A percentile compares a stretch with the other conserved stretches of the same genome.
phyloP scores from a whole-genome alignment of 2,797 vertebrate genomes.

The Tapera naevia region DNA sequence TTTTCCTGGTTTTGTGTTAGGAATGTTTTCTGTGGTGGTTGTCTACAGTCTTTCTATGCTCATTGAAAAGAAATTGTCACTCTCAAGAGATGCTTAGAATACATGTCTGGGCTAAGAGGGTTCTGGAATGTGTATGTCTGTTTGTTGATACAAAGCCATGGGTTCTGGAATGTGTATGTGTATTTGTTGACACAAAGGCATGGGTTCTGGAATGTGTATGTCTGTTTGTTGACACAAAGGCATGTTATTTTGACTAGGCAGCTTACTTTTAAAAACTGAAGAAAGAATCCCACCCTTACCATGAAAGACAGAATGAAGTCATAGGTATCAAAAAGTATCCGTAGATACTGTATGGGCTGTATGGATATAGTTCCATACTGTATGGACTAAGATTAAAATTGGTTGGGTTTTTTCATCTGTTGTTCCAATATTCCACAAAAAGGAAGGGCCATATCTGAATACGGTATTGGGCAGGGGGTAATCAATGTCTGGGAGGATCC shows the following conservation, averaged over 20 bases:
- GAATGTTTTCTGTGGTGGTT: background rate
- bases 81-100: background rate
- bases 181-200: too few species aligned
- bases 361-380: too few species aligned
- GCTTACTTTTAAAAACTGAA: background rate
- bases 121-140: accelerated
- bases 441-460: background rate
- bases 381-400: background rate
- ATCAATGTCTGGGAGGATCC: background rate
- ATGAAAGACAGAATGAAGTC: background rate
- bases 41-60: background rate
- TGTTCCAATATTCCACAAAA: background rate
- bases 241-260: background rate
- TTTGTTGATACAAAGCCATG: too few species aligned
- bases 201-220: accelerated
- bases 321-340: background rate
- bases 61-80: background rate
- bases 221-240: background rate
- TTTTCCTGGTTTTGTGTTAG: background rate
- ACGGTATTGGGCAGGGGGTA: background rate
- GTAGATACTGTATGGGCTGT: background rate
- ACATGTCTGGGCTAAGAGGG: accelerated
- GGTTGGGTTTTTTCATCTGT: background rate
- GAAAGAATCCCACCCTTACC: background rate
- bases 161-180: accelerated